phyloP scores from a whole-genome alignment of 2,888 invertebrate genomes.

The Crematogaster levior region DNA sequence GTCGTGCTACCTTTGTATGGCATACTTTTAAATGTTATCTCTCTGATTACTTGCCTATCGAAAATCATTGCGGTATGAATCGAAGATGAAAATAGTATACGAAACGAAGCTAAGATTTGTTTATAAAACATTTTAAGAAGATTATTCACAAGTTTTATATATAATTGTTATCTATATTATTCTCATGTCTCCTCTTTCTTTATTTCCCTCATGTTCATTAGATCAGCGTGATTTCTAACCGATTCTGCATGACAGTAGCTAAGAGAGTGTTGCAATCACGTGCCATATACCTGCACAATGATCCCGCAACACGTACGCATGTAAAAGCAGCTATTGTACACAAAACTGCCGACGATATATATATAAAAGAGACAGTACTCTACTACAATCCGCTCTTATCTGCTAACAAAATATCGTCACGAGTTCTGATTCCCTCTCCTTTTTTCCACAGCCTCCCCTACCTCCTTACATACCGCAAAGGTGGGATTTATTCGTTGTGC shows the following conservation, averaged over 20 bases:
- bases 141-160: no score
- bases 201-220: background rate
- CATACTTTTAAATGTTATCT: no score
- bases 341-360: background rate
- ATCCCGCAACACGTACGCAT: background rate
- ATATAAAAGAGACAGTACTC: constrained; percentile 26
- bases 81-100: background rate
- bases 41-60: no score
- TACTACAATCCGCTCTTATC: constrained; percentile 36
- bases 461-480: constrained; percentile 49
- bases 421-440: constrained; percentile 70
- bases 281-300: background rate
- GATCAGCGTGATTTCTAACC: background rate
- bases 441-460: constrained; percentile 31
- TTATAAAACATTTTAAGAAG: no score
- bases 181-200: background rate
- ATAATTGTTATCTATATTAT: background rate
- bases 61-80: background rate
- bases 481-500: constrained; percentile 71
- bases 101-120: background rate
- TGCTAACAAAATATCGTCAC: constrained; percentile 65
- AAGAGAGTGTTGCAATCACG: background rate
- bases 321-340: background rate
- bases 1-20: no score
- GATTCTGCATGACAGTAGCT: background rate